Conservation (phyloP, 2,113 vertebrate genomes). For the Rallus limicola region DNA sequence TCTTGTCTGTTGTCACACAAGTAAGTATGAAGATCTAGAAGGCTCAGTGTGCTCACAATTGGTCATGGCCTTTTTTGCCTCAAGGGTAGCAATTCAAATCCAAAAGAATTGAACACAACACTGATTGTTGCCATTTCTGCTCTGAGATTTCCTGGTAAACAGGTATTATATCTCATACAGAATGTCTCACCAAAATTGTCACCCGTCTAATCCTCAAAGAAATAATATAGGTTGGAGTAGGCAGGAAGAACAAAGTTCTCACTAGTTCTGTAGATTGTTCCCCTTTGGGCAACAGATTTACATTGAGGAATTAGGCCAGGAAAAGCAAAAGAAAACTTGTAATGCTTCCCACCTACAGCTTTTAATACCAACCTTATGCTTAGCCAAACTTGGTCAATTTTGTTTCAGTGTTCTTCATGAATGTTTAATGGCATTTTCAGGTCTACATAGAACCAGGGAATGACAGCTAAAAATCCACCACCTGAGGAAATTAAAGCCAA, state of each 20-base stretch:
- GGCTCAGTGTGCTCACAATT: not conserved
- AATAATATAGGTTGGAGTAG: not conserved
- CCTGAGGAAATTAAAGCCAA: not conserved
- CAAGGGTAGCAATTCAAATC: not conserved
- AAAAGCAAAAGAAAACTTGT: not conserved
- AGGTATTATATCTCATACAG: not conserved
- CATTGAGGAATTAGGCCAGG: not conserved
- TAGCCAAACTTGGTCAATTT: slow-evolving; percentile 2
- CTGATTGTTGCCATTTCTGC: not conserved
- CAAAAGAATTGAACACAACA: not conserved
- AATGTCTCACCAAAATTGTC: not conserved
- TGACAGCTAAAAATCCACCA: not conserved
- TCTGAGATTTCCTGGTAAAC: not conserved
- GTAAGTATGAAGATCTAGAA: not conserved
- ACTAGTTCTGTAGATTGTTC: not conserved
- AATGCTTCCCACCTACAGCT: not conserved
- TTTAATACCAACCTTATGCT: slow-evolving; percentile 3
- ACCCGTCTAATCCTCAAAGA: not conserved
- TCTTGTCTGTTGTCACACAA: not conserved
- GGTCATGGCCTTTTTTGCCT: not conserved
- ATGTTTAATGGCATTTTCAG: not conserved
- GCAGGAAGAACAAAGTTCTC: not conserved
- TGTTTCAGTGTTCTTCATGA: not conserved
- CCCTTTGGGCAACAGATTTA: not conserved
- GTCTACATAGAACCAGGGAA: not conserved